Conservation (phyloP, 2,888 invertebrate genomes). For the Polylopha cassiicola region DNA sequence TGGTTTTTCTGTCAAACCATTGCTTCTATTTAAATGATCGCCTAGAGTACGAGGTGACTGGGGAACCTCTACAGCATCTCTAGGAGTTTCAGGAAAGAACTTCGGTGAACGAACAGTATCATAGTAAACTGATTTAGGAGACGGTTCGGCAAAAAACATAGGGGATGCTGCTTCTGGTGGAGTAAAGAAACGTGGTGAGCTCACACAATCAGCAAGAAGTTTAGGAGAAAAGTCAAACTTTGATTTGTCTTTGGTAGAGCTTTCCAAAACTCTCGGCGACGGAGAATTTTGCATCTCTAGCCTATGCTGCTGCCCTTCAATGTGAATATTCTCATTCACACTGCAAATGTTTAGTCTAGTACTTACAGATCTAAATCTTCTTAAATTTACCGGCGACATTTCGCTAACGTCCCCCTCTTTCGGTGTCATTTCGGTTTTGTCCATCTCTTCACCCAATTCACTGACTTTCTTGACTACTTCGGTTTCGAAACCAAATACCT, state of each 20-base stretch:
- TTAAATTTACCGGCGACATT: conserved; percentile 53
- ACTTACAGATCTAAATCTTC: conserved; percentile 63
- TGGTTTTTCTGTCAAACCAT: conserved; percentile 56
- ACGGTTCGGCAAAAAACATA: conserved; percentile 64
- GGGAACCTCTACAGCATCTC: conserved; percentile 55
- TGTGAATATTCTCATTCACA: conserved; percentile 45
- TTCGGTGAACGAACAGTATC: conserved; percentile 66
- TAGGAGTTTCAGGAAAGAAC: conserved; percentile 65
- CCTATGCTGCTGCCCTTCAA: conserved; percentile 53
- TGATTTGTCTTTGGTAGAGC: conserved; percentile 65
- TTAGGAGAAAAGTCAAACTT: conserved; percentile 71
- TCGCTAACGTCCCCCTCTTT: conserved; percentile 38
- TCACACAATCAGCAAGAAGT: conserved; percentile 53
- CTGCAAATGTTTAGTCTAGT: conserved; percentile 63
- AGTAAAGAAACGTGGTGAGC: conserved; percentile 66
- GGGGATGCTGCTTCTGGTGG: conserved; percentile 67
- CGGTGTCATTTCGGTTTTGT: conserved; percentile 35
- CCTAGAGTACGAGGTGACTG: conserved; percentile 59
- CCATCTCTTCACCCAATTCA: conserved; percentile 38
- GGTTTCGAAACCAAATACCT: conserved; percentile 62
- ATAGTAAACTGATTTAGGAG: conserved; percentile 67
- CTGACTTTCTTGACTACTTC: conserved; percentile 46
- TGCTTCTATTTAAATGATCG: conserved; percentile 55
- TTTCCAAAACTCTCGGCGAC: conserved; percentile 59
- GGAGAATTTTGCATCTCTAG: conserved; percentile 68